phyloP scores from a whole-genome alignment of 1,140 invertebrate genomes.

The Theocolax elegans region DNA sequence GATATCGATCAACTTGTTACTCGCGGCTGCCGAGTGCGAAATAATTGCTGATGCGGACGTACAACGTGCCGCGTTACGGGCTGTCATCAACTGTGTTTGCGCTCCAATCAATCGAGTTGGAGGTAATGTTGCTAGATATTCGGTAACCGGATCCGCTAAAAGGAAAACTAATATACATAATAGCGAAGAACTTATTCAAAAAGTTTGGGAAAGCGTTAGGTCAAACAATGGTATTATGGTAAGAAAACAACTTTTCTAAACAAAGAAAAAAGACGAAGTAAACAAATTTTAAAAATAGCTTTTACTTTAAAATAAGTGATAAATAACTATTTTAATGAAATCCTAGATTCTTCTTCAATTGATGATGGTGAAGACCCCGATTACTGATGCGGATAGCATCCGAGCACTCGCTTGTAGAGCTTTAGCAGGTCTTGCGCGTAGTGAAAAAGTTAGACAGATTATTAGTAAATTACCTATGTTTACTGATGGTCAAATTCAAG shows the following conservation, averaged over 20 bases:
- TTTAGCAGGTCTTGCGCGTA: slow-evolving; percentile 89
- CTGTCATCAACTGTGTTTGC: slow-evolving; percentile 93
- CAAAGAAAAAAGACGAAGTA: too few relatives aligned
- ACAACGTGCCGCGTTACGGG: slow-evolving; percentile 87
- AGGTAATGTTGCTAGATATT: slow-evolving; percentile 75
- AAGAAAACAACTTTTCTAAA: slow-evolving; percentile 46
- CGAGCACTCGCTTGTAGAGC: slow-evolving; percentile 91
- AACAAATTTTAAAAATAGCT: too few relatives aligned
- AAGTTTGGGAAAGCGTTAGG: slow-evolving; percentile 92
- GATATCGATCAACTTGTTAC: slow-evolving; percentile 79
- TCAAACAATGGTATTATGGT: slow-evolving; percentile 98
- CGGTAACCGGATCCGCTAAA: slow-evolving; percentile 73
- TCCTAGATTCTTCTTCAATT: slow-evolving; percentile 77
- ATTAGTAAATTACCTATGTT: slow-evolving; percentile 96
- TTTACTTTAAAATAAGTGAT: too few relatives aligned
- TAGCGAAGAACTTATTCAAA: slow-evolving; percentile 87
- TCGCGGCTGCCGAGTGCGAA: slow-evolving; percentile 90
- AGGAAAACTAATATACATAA: slow-evolving; percentile 80
- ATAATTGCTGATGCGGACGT: slow-evolving; percentile 90
- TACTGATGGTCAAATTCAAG: slow-evolving; percentile 91
- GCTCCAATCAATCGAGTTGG: slow-evolving; percentile 83
- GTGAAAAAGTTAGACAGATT: slow-evolving; percentile 93
- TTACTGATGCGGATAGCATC: slow-evolving; percentile 96
- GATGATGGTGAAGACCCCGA: slow-evolving; percentile 92
- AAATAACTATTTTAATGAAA: slow-evolving; percentile 20